phyloP scores from a whole-genome alignment of 2,113 vertebrate genomes.

The Spea multiplicata region DNA sequence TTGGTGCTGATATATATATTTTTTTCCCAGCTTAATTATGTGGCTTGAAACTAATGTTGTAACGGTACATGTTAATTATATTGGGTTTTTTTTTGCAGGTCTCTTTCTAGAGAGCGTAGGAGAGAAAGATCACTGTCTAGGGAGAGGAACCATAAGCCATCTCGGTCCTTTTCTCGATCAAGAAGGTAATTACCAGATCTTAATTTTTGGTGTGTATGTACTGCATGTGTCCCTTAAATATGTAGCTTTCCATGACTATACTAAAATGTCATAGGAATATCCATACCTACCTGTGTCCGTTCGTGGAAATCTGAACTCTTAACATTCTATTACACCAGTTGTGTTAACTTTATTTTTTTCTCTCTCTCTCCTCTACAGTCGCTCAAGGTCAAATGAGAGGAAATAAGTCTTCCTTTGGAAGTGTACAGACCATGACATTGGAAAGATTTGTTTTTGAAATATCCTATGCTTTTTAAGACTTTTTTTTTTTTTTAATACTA shows the following conservation, averaged over 20 bases:
- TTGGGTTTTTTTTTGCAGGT: conserved; percentile 66
- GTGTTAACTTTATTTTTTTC: not conserved
- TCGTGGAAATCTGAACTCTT: not conserved
- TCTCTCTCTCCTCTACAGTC: conserved; percentile 74
- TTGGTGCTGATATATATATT: no score
- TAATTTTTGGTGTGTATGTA: no score
- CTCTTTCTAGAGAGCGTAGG: conserved; percentile 89
- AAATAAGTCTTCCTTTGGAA: conserved; percentile 71
- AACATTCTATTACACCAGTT: no score
- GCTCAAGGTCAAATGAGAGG: conserved; percentile 88
- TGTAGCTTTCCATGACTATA: no score
- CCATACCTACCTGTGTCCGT: no score
- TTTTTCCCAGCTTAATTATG: no score
- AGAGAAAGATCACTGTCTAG: conserved; percentile 90
- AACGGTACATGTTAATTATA: not conserved
- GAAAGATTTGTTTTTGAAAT: conserved; percentile 71
- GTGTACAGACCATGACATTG: conserved; percentile 66
- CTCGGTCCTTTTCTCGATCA: conserved; percentile 91
- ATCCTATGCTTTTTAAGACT: conserved; percentile 74
- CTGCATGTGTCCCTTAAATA: no score
- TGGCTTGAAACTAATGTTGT: no score
- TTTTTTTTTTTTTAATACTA: conserved; percentile 78
- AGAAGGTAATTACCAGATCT: conserved; percentile 72
- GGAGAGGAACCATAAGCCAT: conserved; percentile 91
- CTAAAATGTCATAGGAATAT: no score